Evolutionary conservation across 1,140 invertebrate genomes (phyloP), one percentile per base, ranked within the genome.

Genomic region (Trichomalopsis sarcophagae): DNA sequence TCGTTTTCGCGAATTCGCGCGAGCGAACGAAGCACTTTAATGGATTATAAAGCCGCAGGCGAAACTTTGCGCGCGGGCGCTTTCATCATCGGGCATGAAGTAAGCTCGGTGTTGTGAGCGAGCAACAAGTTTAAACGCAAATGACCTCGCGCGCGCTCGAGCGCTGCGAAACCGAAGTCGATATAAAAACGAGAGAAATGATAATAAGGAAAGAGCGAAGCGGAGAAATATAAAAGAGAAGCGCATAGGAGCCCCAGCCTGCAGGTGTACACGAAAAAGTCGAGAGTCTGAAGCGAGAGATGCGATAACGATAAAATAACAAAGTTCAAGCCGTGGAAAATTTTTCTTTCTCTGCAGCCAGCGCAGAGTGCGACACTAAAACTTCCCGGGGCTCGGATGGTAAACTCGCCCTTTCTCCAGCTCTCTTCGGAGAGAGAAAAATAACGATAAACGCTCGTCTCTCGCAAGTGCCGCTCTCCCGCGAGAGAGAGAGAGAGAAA

Each of bases 231-330:
- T 9, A 68, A 44, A 44, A 44, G 7, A 40, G 40, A 44, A 44
- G 10, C 40, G 40, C 40, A 11, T 44, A 44, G 13, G 10, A 50
- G 47, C 10, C 27, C 27, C 27, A 27, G 47, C 13, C 23, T 17
- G 68, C 2, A n/a, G 40, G 40, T 44, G 11, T 50, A 44, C 69
- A 47, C n/a, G 69, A 23, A 80, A 69, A 27, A 40, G 21, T 1
- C 21, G 33, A 21, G 30, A 71, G 62, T 83, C 30, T 66, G 69
- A 83, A 69, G 82, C n/a, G 55, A 77, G 76, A 71, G 84, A 62
- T 68, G 33, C 36, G 50, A 69, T 81, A 81, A 76, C 84, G 84
- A 85, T 85, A 85, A 85, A 85, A 85, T 69, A 81, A 81, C 84
- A 81, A 81, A 81, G 84, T 81, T 36, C n/a, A 47, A 75, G 76